A percentile compares a stretch with the other conserved stretches of the same genome.
Conservation (phyloP, 2,888 invertebrate species). For the Pyralis farinalis region DNA sequence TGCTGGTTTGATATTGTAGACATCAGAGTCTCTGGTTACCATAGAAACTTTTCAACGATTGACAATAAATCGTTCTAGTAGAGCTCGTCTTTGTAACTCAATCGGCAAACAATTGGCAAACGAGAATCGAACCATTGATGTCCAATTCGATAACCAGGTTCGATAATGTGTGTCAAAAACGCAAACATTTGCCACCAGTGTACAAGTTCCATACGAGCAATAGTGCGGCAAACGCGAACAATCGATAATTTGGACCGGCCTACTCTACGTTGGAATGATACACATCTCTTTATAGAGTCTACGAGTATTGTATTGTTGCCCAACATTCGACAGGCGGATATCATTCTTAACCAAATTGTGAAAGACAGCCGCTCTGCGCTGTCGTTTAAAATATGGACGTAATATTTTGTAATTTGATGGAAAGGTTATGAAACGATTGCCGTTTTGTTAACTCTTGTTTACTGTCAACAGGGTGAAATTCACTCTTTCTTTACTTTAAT, state of each 20-base stretch:
- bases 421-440: conserved; percentile 5
- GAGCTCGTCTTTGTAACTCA: too few relatives aligned
- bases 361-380: conserved; percentile 5
- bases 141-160: too few relatives aligned
- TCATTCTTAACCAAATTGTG: conserved; percentile 13
- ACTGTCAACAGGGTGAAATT: too few relatives aligned
- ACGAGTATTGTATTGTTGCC: conserved; percentile 8
- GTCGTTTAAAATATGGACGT: conserved; percentile 8
- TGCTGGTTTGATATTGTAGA: too few relatives aligned
- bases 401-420: conserved; percentile 5
- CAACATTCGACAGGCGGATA: conserved; percentile 8
- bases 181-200: conserved; percentile 2
- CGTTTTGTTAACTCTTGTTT: too few relatives aligned
- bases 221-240: conserved; percentile 34
- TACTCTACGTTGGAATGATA: conserved; percentile 29
- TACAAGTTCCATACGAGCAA: conserved; percentile 9
- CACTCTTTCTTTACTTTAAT: too few relatives aligned
- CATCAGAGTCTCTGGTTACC: too few relatives aligned
- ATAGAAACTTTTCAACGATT: too few relatives aligned
- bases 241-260: conserved; percentile 51
- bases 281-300: conserved; percentile 34
- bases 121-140: too few relatives aligned
- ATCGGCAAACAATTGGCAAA: too few relatives aligned
- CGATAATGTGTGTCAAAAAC: too few relatives aligned
- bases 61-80: too few relatives aligned